Evolutionary conservation across 2,797 vertebrate species (phyloP).

Genomic region (Catostomus latipinnis): DNA sequence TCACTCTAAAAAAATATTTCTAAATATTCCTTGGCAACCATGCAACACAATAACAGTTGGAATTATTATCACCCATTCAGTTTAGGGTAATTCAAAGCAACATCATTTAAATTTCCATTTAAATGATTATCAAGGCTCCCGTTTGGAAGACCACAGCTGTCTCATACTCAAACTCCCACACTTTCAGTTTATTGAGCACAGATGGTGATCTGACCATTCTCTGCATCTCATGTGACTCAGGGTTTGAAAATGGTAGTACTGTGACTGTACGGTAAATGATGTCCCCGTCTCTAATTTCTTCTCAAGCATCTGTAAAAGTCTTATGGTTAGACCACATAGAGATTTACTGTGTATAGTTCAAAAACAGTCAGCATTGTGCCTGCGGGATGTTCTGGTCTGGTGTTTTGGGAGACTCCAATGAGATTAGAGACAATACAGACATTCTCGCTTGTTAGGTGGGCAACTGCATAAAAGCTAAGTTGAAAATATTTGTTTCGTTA

Average conservation of each 20-base stretch:
- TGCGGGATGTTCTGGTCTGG: slow-evolving; percentile 11
- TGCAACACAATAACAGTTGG: slow-evolving; percentile 2
- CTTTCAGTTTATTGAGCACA: slow-evolving; percentile 34
- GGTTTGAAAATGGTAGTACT: slow-evolving; percentile 17
- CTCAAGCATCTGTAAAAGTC: slow-evolving; percentile 28
- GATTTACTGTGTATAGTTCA: slow-evolving; percentile 37
- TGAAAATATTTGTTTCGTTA: too few relatives aligned
- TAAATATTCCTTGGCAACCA: too few relatives aligned
- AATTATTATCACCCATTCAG: neutral
- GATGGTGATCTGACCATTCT: slow-evolving; percentile 4
- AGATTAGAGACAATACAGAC: slow-evolving; percentile 3
- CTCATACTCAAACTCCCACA: slow-evolving; percentile 53
- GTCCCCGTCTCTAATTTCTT: slow-evolving; percentile 5
- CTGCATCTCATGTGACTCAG: slow-evolving; percentile 42
- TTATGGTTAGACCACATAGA: slow-evolving; percentile 22
- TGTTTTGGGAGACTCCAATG: slow-evolving; percentile 21
- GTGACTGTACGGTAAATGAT: slow-evolving; percentile 24
- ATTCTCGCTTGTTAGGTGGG: slow-evolving; percentile 3
- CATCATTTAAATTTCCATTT: neutral
- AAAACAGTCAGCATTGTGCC: slow-evolving; percentile 12
- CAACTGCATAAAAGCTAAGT: neutral
- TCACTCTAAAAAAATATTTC: neutral
- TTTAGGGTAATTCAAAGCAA: neutral
- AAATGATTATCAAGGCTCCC: slow-evolving; percentile 3
- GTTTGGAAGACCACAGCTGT: slow-evolving; percentile 31